A percentile compares a stretch with the other conserved stretches of the same genome.
Evolutionary conservation across 2,888 invertebrate genomes (phyloP).

Genomic region (Pheosia gnoma): DNA sequence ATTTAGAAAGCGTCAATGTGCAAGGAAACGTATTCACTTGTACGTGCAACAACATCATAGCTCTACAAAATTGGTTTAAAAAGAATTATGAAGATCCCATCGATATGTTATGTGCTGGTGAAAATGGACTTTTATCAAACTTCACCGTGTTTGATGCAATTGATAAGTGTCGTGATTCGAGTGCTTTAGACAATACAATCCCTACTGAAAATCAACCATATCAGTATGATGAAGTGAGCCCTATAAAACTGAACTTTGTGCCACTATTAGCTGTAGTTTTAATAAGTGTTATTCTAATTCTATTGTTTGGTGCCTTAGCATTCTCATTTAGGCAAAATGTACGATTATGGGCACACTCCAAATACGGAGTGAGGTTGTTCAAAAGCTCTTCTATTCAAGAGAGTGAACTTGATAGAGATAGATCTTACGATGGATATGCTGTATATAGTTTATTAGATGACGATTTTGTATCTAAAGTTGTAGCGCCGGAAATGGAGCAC

Average conservation of each 20-base stretch:
- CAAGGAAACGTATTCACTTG: slow-evolving; percentile 92
- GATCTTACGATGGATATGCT: slow-evolving; percentile 94
- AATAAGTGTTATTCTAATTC: slow-evolving; percentile 88
- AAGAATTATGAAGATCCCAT: slow-evolving; percentile 85
- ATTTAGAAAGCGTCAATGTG: slow-evolving; percentile 86
- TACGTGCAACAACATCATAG: slow-evolving; percentile 87
- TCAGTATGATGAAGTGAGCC: slow-evolving; percentile 87
- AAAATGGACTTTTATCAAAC: slow-evolving; percentile 71
- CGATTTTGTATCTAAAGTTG: slow-evolving; percentile 87
- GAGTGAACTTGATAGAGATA: slow-evolving; percentile 85
- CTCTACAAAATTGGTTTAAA: slow-evolving; percentile 87
- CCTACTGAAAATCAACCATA: slow-evolving; percentile 83
- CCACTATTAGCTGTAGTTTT: slow-evolving; percentile 90
- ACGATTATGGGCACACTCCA: slow-evolving; percentile 91
- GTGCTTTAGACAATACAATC: slow-evolving; percentile 81
- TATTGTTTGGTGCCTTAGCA: slow-evolving; percentile 88
- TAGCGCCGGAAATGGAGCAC: slow-evolving; percentile 90
- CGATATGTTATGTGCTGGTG: slow-evolving; percentile 87
- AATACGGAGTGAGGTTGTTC: slow-evolving; percentile 91
- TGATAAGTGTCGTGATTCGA: slow-evolving; percentile 78
- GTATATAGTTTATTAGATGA: slow-evolving; percentile 93
- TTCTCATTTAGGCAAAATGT: slow-evolving; percentile 92
- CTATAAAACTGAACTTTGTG: slow-evolving; percentile 87
- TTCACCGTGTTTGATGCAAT: slow-evolving; percentile 76
- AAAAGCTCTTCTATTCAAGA: slow-evolving; percentile 85